Evolutionary conservation across 2,888 invertebrate genomes (phyloP).

Genomic region (Tuberolachnus salignus): DNA sequence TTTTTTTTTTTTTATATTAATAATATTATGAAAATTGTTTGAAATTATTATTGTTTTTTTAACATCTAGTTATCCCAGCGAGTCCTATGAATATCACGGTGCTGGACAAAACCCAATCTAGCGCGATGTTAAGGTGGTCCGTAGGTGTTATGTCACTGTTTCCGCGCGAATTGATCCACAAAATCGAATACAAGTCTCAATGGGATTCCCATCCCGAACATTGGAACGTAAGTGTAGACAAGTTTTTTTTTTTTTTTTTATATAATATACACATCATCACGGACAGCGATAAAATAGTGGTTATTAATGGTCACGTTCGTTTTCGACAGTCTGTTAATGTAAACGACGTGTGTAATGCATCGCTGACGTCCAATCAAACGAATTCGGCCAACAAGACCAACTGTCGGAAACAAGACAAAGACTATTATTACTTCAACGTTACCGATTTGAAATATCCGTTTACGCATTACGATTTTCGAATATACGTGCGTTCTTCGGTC

Average conservation of each 20-base stretch:
- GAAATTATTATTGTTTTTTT: slow-evolving; percentile 1
- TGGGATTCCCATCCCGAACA: slow-evolving; percentile 60
- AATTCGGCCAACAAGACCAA: neutral
- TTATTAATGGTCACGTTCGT: neutral
- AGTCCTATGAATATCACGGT: slow-evolving; percentile 65
- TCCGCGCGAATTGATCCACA: slow-evolving; percentile 65
- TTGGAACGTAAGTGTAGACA: slow-evolving; percentile 58
- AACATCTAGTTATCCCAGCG: slow-evolving; percentile 64
- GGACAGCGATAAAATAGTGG: neutral
- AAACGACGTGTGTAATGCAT: slow-evolving; percentile 27
- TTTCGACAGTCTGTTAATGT: slow-evolving; percentile 29
- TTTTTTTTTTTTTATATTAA: neutral
- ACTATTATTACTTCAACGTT: slow-evolving; percentile 62
- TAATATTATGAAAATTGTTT: neutral
- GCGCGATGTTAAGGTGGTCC: slow-evolving; percentile 65
- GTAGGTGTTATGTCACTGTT: slow-evolving; percentile 66
- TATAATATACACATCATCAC: neutral
- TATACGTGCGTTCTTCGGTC: slow-evolving; percentile 70
- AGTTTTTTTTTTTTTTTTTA: no score
- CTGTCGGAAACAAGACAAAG: neutral
- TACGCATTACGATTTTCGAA: slow-evolving; percentile 74
- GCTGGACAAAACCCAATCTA: slow-evolving; percentile 64
- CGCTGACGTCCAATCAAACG: slow-evolving; percentile 12
- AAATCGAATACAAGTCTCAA: slow-evolving; percentile 66
- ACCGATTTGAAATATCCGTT: slow-evolving; percentile 71